These are phyloP conservation scores for Microcebus griseorufus DNA, from an alignment of 2,113 vertebrate genomes.

Conservation along the genomic window DNA sequence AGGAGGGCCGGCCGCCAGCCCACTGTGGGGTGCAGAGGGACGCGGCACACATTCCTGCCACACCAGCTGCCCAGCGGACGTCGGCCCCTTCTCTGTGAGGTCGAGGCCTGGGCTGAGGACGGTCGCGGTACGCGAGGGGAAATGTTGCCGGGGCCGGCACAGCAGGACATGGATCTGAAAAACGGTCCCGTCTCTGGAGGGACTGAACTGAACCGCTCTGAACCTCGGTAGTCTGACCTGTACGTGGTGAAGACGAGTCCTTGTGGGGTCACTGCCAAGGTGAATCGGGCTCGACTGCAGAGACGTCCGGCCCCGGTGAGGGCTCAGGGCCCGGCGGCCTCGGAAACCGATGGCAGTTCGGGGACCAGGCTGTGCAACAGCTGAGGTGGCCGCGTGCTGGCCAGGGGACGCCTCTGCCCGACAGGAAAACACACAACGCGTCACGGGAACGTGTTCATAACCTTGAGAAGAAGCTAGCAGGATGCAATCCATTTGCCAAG, in stretches of 20 bases:
- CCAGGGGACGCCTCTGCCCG: neutral
- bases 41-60: fast-evolving
- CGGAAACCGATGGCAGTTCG: no score
- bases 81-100: fast-evolving
- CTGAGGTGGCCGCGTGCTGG: neutral
- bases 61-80: fast-evolving
- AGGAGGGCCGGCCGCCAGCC: neutral
- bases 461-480: neutral
- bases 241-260: fast-evolving
- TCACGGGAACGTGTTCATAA: neutral
- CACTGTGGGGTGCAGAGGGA: no score
- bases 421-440: neutral
- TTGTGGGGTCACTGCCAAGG: fast-evolving
- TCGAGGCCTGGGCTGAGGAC: fast-evolving
- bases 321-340: neutral
- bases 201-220: neutral
- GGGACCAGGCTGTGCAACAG: neutral
- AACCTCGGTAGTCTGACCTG: neutral
- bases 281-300: fast-evolving
- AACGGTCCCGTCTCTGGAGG: fast-evolving
- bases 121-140: fast-evolving
- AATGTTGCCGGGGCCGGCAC: neutral
- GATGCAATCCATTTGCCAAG: neutral
- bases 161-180: no score
- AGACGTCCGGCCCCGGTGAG: no score